A percentile compares a stretch with the other conserved stretches of the same genome.
Evolutionary conservation across 2,888 invertebrate genomes (phyloP).

Genomic region (Eristalis tenax): DNA sequence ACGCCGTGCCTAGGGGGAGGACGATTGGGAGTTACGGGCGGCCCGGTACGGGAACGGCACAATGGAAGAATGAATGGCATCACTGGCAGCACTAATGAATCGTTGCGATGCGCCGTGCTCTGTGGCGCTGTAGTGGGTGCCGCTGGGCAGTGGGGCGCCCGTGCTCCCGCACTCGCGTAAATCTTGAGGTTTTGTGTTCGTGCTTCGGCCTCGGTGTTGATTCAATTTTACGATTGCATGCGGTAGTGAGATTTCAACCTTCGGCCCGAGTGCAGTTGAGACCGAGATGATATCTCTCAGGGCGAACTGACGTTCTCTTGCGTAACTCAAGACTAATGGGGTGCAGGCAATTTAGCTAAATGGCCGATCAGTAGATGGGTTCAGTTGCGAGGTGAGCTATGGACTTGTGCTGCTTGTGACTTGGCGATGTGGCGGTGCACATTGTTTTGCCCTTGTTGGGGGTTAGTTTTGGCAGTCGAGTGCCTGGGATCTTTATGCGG

Average conservation of each 20-base stretch:
- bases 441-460: too few species aligned
- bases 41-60: neutral
- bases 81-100: constrained; percentile 26
- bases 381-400: neutral
- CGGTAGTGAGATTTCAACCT: constrained; percentile 58
- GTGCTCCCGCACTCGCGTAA: neutral
- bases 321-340: constrained; percentile 44
- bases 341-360: constrained; percentile 51
- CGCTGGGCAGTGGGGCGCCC: neutral
- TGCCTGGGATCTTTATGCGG: too few species aligned
- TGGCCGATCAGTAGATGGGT: constrained; percentile 23
- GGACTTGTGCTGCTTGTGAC: neutral
- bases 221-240: constrained; percentile 60
- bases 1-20: neutral
- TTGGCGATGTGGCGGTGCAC: too few species aligned
- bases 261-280: constrained; percentile 20
- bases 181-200: constrained; percentile 47
- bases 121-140: constrained; percentile 2
- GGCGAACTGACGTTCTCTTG: constrained; percentile 23
- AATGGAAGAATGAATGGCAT: neutral
- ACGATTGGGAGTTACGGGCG: neutral
- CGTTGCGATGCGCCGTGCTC: neutral
- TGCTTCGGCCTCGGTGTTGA: constrained; percentile 57
- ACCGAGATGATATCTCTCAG: constrained; percentile 9
- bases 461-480: too few species aligned